These are phyloP conservation scores for Globodera rostochiensis DNA, from an alignment of 1,140 invertebrate species.

Conservation along the genomic window DNA sequence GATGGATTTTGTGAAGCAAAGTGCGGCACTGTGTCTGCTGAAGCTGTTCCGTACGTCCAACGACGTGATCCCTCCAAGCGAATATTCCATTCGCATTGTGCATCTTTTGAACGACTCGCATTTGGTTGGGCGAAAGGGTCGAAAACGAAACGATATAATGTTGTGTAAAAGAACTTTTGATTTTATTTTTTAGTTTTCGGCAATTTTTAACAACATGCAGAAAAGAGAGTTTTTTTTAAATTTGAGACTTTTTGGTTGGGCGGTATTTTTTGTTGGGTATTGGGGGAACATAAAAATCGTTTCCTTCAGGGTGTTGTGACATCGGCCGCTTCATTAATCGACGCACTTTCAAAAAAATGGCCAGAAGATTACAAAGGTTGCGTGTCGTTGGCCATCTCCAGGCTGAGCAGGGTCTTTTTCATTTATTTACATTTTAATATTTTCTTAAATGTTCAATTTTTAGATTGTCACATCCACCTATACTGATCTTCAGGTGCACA, in stretches of 20 bases:
- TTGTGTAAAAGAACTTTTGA: too few relatives aligned
- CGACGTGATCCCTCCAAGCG: conserved; percentile 91
- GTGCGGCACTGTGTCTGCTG: conserved; percentile 91
- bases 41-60: conserved; percentile 86
- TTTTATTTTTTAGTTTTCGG: too few relatives aligned
- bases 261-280: not conserved
- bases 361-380: conserved; percentile 99
- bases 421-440: not conserved
- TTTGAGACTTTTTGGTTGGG: too few relatives aligned
- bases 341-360: conserved; percentile 95
- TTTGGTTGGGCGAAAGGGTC: conserved; percentile 71
- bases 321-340: conserved; percentile 93
- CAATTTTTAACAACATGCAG: too few relatives aligned
- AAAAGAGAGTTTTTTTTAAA: too few relatives aligned
- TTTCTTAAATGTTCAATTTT: conserved; percentile 16
- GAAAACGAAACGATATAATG: too few relatives aligned
- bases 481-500: conserved; percentile 49
- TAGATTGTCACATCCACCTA: conserved; percentile 64
- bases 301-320: conserved; percentile 78
- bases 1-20: conserved; percentile 99
- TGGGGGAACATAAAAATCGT: not conserved
- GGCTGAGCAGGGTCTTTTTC: conserved; percentile 80
- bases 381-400: conserved; percentile 92
- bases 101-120: conserved; percentile 98
- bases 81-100: conserved; percentile 98